Evolutionary conservation across 2,113 vertebrate species (phyloP).

Genomic region (Verasper variegatus): DNA sequence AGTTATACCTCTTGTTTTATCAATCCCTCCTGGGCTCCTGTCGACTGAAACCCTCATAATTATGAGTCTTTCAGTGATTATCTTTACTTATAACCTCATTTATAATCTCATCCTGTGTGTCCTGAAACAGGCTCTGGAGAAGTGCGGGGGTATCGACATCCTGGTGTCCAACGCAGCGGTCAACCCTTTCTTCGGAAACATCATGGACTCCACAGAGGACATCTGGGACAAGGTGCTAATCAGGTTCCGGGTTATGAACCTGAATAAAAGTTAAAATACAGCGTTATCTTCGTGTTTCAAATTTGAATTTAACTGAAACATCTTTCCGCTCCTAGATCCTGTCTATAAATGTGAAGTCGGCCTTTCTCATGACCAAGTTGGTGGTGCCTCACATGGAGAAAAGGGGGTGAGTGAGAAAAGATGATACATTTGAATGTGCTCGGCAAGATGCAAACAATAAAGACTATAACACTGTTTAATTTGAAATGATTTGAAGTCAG

Average conservation of each 20-base stretch:
- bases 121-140: conserved; percentile 81
- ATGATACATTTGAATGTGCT: too few species aligned
- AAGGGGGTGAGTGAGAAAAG: conserved; percentile 82
- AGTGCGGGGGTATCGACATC: conserved; percentile 88
- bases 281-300: too few species aligned
- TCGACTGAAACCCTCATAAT: too few species aligned
- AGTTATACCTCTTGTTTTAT: too few species aligned
- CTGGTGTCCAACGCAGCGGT: conserved; percentile 90
- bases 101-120: not conserved
- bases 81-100: too few species aligned
- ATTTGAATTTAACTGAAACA: too few species aligned
- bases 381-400: conserved; percentile 89
- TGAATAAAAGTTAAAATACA: not conserved
- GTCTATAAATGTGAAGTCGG: conserved; percentile 86
- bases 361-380: conserved; percentile 86
- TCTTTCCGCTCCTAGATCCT: conserved; percentile 77
- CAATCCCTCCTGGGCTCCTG: too few species aligned
- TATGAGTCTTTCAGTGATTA: not conserved
- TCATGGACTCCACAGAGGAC: conserved; percentile 86
- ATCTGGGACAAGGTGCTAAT: conserved; percentile 90
- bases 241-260: not conserved
- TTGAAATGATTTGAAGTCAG: not conserved
- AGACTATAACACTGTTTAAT: not conserved
- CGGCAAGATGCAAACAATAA: not conserved
- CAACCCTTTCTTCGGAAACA: conserved; percentile 86